phyloP scores from a whole-genome alignment of 2,113 vertebrate genomes.

The Vulpes lagopus region DNA sequence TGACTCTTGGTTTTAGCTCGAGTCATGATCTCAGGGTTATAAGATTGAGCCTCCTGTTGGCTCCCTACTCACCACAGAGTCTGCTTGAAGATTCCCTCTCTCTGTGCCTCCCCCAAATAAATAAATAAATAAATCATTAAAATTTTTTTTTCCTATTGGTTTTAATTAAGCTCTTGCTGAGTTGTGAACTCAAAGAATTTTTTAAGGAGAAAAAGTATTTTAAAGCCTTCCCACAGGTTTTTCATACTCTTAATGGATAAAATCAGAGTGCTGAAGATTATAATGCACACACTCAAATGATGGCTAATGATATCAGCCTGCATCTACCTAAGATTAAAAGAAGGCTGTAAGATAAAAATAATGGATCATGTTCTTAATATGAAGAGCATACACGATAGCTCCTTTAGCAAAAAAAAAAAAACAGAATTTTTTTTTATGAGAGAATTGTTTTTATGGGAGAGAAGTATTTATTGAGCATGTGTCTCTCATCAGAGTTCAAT shows the following conservation, averaged over 20 bases:
- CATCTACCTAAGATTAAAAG: not conserved
- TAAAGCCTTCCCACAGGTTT: conserved; percentile 18
- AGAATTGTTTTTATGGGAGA: not conserved
- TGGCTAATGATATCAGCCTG: conserved; percentile 32
- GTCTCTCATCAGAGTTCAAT: conserved; percentile 33
- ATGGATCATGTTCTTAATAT: not conserved
- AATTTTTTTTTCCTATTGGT: not conserved
- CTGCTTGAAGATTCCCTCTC: not conserved
- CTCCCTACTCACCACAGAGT: not conserved
- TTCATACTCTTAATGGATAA: conserved; percentile 58
- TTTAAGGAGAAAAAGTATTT: conserved; percentile 35
- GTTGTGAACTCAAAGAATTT: conserved; percentile 35
- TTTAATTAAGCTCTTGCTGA: conserved; percentile 68
- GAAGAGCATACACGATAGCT: not conserved
- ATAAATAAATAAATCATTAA: not conserved
- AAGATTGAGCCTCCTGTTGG: not conserved
- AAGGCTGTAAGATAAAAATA: conserved; percentile 44
- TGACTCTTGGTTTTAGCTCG: not conserved
- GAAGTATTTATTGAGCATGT: conserved; percentile 51
- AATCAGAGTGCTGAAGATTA: conserved; percentile 8
- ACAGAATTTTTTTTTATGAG: conserved; percentile 23
- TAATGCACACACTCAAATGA: not conserved
- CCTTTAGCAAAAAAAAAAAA: not conserved
- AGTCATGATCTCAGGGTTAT: not conserved
- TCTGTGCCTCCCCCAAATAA: not conserved